A percentile compares a stretch with the other conserved stretches of the same genome.
Evolutionary conservation across 2,113 vertebrate genomes (phyloP).

Genomic region (Psophia crepitans): DNA sequence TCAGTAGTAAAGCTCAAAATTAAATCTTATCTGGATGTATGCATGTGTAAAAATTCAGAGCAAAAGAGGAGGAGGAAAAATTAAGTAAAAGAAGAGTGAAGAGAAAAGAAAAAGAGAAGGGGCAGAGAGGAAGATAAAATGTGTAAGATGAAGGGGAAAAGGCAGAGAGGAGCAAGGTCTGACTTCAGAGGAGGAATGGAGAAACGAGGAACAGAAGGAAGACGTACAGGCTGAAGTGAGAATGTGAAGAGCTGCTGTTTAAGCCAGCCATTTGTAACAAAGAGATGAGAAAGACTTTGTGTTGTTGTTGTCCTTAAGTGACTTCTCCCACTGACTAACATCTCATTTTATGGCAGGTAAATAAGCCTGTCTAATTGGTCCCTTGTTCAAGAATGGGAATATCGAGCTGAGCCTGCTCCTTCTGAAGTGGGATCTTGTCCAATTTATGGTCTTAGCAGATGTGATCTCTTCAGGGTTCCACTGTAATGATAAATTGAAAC

Average conservation of each 20-base stretch:
- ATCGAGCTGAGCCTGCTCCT: slow-evolving; percentile 38
- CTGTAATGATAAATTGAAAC: slow-evolving; percentile 72
- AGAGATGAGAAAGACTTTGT: slow-evolving; percentile 34
- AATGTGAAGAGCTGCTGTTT: neutral
- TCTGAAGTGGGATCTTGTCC: slow-evolving; percentile 60
- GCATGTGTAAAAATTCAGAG: neutral
- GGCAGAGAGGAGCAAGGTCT: neutral
- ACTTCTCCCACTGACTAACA: slow-evolving; percentile 57
- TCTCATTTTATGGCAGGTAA: slow-evolving; percentile 62
- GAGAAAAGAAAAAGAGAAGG: neutral
- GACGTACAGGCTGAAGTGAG: neutral
- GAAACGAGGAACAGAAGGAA: neutral
- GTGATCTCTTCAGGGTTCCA: slow-evolving; percentile 70
- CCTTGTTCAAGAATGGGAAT: slow-evolving; percentile 55
- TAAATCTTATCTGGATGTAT: neutral
- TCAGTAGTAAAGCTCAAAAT: slow-evolving; percentile 26
- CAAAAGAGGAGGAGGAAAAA: neutral
- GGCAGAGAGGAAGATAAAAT: neutral
- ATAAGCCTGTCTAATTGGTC: slow-evolving; percentile 62
- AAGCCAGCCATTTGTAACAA: neutral
- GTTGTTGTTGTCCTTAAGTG: slow-evolving; percentile 51
- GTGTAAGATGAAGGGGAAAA: neutral
- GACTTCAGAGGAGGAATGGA: neutral
- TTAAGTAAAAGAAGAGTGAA: neutral
- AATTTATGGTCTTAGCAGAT: slow-evolving; percentile 63